phyloP scores from a whole-genome alignment of 2,888 invertebrate genomes.

The Acanthosepion esculentum region DNA sequence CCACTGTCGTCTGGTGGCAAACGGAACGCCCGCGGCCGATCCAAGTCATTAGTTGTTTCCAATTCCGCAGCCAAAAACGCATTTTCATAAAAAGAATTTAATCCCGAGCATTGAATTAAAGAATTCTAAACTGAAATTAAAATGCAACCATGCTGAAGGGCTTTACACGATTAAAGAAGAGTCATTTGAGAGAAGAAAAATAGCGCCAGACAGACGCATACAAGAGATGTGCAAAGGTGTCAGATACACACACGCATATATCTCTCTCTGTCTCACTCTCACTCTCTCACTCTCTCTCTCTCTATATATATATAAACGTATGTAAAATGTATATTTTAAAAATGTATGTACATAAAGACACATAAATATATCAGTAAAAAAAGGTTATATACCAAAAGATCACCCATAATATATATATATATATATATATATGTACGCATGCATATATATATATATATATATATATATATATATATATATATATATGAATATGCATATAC shows the following conservation, averaged over 20 bases:
- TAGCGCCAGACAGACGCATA: background rate
- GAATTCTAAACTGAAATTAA: background rate
- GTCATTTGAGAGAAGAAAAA: background rate
- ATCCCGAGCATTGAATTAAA: background rate
- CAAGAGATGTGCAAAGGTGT: background rate
- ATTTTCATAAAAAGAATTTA: background rate
- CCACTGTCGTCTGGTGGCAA: background rate
- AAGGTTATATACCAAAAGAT: too few relatives aligned
- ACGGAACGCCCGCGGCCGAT: background rate
- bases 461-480: too few relatives aligned
- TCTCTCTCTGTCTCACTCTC: too few relatives aligned
- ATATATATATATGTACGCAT: too few relatives aligned
- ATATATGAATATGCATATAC: too few relatives aligned
- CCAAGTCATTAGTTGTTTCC: slow-evolving; percentile 1
- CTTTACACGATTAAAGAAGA: background rate
- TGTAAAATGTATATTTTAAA: background rate
- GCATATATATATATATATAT: too few relatives aligned
- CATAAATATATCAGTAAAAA: too few relatives aligned
- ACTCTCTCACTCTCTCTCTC: too few relatives aligned
- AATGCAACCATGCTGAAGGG: slow-evolving; percentile 15
- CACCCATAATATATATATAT: too few relatives aligned
- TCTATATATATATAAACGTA: background rate
- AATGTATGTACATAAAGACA: background rate
- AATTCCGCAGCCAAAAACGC: background rate
- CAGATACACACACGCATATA: background rate